Conservation (phyloP, 2,113 vertebrate genomes). For the Istiophorus platypterus region DNA sequence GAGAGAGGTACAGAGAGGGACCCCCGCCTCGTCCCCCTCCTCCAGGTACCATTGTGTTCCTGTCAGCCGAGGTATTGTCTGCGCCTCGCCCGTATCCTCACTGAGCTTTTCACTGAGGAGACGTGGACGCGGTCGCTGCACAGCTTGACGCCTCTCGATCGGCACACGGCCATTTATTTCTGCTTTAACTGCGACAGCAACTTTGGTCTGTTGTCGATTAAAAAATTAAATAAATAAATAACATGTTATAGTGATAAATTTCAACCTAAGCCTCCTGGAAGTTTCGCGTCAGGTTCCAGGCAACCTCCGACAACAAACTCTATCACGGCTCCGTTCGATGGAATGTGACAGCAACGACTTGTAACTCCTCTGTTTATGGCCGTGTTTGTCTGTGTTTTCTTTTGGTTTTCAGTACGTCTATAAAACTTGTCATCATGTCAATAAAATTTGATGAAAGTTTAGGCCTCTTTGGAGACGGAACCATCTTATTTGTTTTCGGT, state of each 20-base stretch:
- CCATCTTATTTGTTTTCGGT: not conserved
- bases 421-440: not conserved
- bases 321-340: not conserved
- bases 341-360: too few relatives aligned
- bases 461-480: not conserved
- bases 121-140: not conserved
- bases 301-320: not conserved
- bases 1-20: slow-evolving; percentile 33
- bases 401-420: not conserved
- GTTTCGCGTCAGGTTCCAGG: not conserved
- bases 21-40: too few relatives aligned
- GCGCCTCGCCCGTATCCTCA: too few relatives aligned
- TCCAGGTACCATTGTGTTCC: not conserved
- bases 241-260: not conserved
- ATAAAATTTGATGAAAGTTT: not conserved
- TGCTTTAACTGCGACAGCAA: not conserved
- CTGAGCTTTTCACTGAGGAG: not conserved
- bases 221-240: too few relatives aligned
- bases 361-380: too few relatives aligned
- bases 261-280: not conserved
- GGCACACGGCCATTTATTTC: not conserved
- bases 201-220: not conserved
- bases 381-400: too few relatives aligned
- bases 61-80: not conserved
- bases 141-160: not conserved